Conservation (phyloP, 2,888 invertebrate species). For the Napeogenes sylphis region DNA sequence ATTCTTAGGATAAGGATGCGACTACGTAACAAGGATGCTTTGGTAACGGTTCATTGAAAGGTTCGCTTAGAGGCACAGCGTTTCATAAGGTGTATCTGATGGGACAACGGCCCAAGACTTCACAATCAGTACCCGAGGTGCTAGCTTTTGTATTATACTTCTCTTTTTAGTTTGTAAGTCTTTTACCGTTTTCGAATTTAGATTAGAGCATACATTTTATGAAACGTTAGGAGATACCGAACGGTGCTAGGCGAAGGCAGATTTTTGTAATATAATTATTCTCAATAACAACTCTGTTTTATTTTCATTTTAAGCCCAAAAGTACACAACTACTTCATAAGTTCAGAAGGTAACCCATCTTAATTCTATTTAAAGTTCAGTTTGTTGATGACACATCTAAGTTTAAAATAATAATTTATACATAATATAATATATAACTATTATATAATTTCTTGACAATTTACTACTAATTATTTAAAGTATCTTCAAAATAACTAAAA, state of each 20-base stretch:
- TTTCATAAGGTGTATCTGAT: constrained; percentile 66
- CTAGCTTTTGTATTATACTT: constrained; percentile 70
- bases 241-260: constrained; percentile 58
- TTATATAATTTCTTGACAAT: too few relatives aligned
- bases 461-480: too few relatives aligned
- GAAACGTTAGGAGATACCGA: constrained; percentile 66
- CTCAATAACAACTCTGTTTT: constrained; percentile 44
- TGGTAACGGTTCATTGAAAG: constrained; percentile 43
- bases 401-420: too few relatives aligned
- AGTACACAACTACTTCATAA: not conserved
- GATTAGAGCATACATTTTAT: constrained; percentile 61
- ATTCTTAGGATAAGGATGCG: constrained; percentile 60
- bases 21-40: constrained; percentile 53
- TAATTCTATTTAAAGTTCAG: not conserved
- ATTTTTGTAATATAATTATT: constrained; percentile 65
- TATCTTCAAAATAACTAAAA: too few relatives aligned
- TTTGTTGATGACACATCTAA: too few relatives aligned
- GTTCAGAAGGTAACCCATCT: not conserved
- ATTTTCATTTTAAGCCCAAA: constrained; percentile 20
- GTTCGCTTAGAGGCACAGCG: constrained; percentile 48
- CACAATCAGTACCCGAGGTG: constrained; percentile 36
- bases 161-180: constrained; percentile 65
- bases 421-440: too few relatives aligned
- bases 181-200: constrained; percentile 47
- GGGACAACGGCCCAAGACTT: constrained; percentile 60